Conservation (phyloP, 2,113 vertebrate genomes). For the Actinemys pallida region DNA sequence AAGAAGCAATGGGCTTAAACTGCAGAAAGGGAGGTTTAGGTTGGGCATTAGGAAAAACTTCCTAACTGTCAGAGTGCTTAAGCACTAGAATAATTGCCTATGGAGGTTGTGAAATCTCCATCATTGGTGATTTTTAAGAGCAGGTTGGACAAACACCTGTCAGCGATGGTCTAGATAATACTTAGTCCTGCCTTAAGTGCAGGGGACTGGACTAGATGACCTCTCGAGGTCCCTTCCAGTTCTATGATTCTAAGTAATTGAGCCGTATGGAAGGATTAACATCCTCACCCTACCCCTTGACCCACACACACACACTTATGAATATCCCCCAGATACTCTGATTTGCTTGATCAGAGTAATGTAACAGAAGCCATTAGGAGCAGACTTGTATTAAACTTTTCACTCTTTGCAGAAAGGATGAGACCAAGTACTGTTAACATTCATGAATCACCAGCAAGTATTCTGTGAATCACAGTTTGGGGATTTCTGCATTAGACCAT, state of each 20-base stretch:
- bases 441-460: background rate
- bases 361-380: background rate
- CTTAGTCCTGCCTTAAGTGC: too few relatives aligned
- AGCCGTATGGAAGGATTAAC: background rate
- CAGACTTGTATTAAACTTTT: background rate
- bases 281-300: background rate
- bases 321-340: background rate
- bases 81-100: too few relatives aligned
- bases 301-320: background rate
- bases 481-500: background rate
- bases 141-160: too few relatives aligned
- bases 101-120: too few relatives aligned
- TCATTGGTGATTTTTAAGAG: too few relatives aligned
- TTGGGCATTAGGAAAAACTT: too few relatives aligned
- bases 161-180: too few relatives aligned
- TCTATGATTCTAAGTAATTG: background rate
- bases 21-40: too few relatives aligned
- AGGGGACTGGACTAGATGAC: too few relatives aligned
- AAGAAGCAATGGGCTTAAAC: too few relatives aligned
- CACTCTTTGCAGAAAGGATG: background rate
- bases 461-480: background rate
- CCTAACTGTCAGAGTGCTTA: too few relatives aligned
- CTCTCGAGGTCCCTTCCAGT: too few relatives aligned
- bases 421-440: background rate
- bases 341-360: fast-evolving